Evolutionary conservation across 1,140 invertebrate species (phyloP).

Genomic region (Armadillidium nasatum): DNA sequence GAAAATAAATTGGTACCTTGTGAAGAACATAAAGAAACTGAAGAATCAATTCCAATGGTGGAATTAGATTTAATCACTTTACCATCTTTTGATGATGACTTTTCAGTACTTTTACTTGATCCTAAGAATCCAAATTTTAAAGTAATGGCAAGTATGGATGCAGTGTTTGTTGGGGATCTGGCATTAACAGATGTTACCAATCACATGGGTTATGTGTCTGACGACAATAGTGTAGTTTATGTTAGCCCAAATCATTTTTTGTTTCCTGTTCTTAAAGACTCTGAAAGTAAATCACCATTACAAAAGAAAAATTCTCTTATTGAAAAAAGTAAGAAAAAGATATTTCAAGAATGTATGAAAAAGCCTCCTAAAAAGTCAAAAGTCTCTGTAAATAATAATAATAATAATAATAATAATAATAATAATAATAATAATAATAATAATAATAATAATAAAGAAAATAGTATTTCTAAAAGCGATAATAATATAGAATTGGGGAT

Average conservation of each 20-base stretch:
- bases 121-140: constrained; percentile 44
- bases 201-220: constrained; percentile 41
- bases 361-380: too few species aligned
- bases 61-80: constrained; percentile 43
- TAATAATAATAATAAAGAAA: too few species aligned
- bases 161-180: constrained; percentile 41
- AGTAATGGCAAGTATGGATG: constrained; percentile 41
- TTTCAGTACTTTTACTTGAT: constrained; percentile 39
- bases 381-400: too few species aligned
- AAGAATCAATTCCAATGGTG: constrained; percentile 41
- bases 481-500: too few species aligned
- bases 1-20: too few species aligned
- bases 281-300: constrained; percentile 24
- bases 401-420: too few species aligned
- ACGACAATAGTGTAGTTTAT: constrained; percentile 43
- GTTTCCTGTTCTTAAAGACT: constrained; percentile 40
- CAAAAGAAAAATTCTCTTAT: not conserved
- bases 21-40: not conserved
- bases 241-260: constrained; percentile 40
- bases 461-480: too few species aligned
- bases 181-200: constrained; percentile 41
- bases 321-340: too few species aligned
- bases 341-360: too few species aligned
- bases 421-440: too few species aligned
- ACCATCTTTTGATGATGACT: constrained; percentile 36